phyloP scores from a whole-genome alignment of 2,888 invertebrate species.

The Portevinia maculata region DNA sequence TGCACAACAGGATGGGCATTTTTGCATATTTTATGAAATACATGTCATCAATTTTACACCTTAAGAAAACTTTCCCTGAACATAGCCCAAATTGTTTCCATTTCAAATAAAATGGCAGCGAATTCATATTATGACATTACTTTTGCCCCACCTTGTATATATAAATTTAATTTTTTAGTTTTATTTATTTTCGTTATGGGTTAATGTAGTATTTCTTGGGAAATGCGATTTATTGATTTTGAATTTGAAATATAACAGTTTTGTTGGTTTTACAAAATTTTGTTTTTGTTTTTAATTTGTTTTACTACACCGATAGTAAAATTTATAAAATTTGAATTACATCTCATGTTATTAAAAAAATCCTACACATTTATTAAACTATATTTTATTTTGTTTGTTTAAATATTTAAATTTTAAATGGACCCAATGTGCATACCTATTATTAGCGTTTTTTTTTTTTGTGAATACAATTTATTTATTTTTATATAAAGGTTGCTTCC shows the following conservation, averaged over 20 bases:
- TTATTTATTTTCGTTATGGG: not conserved
- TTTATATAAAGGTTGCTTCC: not conserved
- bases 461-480: conserved; percentile 17
- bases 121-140: no score
- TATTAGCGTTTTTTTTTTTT: conserved; percentile 41
- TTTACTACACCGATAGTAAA: conserved; percentile 71
- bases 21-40: no score
- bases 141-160: no score
- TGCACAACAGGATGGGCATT: no score
- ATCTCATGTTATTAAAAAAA: conserved; percentile 59
- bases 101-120: no score
- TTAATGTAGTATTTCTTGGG: not conserved
- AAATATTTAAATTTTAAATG: conserved; percentile 68
- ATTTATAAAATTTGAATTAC: conserved; percentile 70
- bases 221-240: not conserved
- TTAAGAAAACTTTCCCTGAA: no score
- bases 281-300: conserved; percentile 22
- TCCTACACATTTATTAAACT: conserved; percentile 62
- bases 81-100: no score
- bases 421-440: conserved; percentile 74
- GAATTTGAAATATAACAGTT: not conserved
- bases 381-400: conserved; percentile 11
- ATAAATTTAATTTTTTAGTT: not conserved
- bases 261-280: conserved; percentile 28
- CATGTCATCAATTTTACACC: no score